A percentile compares a stretch with the other conserved stretches of the same genome.
These are phyloP conservation scores for Catocala nupta DNA, from an alignment of 2,888 invertebrate species.

Conservation along the genomic window DNA sequence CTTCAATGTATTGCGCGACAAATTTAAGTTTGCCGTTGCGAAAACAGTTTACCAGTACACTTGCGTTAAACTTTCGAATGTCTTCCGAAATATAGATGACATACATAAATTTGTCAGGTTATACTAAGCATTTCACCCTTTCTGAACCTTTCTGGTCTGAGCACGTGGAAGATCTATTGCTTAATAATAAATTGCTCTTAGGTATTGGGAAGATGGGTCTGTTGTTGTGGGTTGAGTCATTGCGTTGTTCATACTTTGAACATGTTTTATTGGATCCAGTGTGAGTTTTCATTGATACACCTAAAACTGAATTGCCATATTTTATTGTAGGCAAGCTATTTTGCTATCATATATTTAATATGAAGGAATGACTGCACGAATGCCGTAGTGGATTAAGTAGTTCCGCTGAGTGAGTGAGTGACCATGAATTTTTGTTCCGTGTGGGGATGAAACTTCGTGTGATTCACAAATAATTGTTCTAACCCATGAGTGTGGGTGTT, in stretches of 20 bases:
- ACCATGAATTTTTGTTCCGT: too few species aligned
- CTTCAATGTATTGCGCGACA: slow-evolving; percentile 53
- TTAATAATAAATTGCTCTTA: slow-evolving; percentile 54
- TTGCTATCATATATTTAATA: too few species aligned
- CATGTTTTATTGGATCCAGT: slow-evolving; percentile 22
- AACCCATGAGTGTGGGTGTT: too few species aligned
- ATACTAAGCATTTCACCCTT: slow-evolving; percentile 56
- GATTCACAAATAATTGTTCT: too few species aligned
- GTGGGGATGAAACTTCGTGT: too few species aligned
- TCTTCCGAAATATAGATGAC: slow-evolving; percentile 33
- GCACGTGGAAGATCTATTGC: slow-evolving; percentile 51
- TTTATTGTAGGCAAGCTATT: too few species aligned
- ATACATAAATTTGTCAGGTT: slow-evolving; percentile 51
- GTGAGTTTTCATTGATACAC: too few species aligned
- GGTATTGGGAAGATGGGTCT: slow-evolving; percentile 47
- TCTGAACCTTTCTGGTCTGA: slow-evolving; percentile 48
- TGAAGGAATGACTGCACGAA: too few species aligned
- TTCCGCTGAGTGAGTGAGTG: too few species aligned
- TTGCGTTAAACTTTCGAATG: slow-evolving; percentile 31
- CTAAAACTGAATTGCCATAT: too few species aligned
- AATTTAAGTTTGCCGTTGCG: slow-evolving; percentile 51
- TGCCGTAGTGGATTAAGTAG: too few species aligned
- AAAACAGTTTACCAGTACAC: slow-evolving; percentile 31
- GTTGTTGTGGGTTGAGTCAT: slow-evolving; percentile 47
- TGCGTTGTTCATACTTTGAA: slow-evolving; percentile 34